Percentiles rank a stretch among this genome's conserved stretches.
Conservation (phyloP, 1,140 invertebrate genomes). For the Akabosia matsudoensis region DNA sequence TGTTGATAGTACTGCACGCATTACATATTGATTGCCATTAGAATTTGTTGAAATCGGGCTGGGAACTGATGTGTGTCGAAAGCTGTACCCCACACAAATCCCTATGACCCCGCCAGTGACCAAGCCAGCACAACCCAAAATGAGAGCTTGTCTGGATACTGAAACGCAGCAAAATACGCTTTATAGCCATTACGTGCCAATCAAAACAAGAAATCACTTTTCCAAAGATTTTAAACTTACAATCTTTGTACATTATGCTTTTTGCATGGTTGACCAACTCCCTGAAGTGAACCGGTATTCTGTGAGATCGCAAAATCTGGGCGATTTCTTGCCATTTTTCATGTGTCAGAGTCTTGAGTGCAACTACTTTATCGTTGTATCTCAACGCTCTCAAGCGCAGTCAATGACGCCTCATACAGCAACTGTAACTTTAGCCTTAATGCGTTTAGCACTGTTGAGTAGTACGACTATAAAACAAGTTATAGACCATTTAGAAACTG, state of each 20-base stretch:
- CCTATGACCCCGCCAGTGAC: slow-evolving; percentile 56
- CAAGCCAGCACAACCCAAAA: slow-evolving; percentile 56
- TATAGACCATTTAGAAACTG: not conserved
- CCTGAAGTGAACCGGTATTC: slow-evolving; percentile 20
- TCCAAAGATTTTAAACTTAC: slow-evolving; percentile 1
- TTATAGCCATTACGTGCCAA: not conserved
- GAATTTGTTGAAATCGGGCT: slow-evolving; percentile 38
- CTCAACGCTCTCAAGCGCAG: slow-evolving; percentile 29
- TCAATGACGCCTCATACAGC: slow-evolving; percentile 26
- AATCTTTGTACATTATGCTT: slow-evolving; percentile 18
- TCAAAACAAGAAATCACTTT: not conserved
- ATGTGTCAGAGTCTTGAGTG: not conserved
- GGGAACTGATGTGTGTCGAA: slow-evolving; percentile 59
- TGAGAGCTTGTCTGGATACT: slow-evolving; percentile 55
- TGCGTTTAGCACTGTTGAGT: not conserved
- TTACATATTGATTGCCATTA: slow-evolving; percentile 32
- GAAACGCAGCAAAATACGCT: slow-evolving; percentile 37
- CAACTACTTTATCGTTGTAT: slow-evolving; percentile 26
- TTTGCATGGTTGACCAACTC: not conserved
- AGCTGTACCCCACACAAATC: slow-evolving; percentile 53
- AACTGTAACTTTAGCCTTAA: slow-evolving; percentile 16
- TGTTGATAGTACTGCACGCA: slow-evolving; percentile 34
- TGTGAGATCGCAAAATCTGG: slow-evolving; percentile 20
- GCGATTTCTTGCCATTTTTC: slow-evolving; percentile 31
- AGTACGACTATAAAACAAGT: slow-evolving; percentile 19